A percentile compares a stretch with the other conserved stretches of the same genome.
Evolutionary conservation across 1,140 invertebrate species (phyloP).

Genomic region (Heliconius melpomene): DNA sequence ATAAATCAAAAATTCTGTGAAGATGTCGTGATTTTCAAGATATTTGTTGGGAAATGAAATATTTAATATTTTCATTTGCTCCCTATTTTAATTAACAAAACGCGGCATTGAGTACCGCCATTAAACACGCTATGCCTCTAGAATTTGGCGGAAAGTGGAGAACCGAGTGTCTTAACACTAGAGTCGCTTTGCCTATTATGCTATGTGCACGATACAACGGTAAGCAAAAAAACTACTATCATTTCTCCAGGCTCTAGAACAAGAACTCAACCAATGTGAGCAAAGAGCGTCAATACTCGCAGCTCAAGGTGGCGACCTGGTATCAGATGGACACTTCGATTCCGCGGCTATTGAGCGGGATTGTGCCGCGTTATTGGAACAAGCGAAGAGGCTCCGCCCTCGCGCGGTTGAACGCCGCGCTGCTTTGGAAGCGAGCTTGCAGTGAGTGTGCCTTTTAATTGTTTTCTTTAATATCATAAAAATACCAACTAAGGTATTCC

Average conservation of each 20-base stretch:
- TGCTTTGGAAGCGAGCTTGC: slow-evolving; percentile 91
- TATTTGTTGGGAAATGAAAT: too few species aligned
- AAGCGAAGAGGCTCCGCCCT: slow-evolving; percentile 83
- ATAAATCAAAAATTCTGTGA: too few species aligned
- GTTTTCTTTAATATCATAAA: background rate
- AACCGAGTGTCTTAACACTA: too few species aligned
- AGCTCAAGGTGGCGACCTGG: slow-evolving; percentile 92
- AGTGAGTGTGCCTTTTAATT: slow-evolving; percentile 54
- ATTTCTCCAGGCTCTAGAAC: slow-evolving; percentile 83
- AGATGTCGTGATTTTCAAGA: too few species aligned
- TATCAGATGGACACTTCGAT: slow-evolving; percentile 96
- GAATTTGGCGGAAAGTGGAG: too few species aligned
- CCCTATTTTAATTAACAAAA: too few species aligned
- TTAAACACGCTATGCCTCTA: too few species aligned
- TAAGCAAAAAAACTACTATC: background rate
- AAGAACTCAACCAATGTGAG: slow-evolving; percentile 90
- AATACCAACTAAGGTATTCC: too few species aligned
- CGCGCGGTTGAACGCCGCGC: slow-evolving; percentile 86
- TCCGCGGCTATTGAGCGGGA: slow-evolving; percentile 91
- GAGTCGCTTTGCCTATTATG: too few species aligned
- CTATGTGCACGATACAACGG: too few species aligned
- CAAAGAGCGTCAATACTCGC: slow-evolving; percentile 83
- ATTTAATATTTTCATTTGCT: too few species aligned
- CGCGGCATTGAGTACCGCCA: too few species aligned
- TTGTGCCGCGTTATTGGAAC: slow-evolving; percentile 87